phyloP scores from a whole-genome alignment of 2,888 invertebrate species.

The Agapostemon virescens region DNA sequence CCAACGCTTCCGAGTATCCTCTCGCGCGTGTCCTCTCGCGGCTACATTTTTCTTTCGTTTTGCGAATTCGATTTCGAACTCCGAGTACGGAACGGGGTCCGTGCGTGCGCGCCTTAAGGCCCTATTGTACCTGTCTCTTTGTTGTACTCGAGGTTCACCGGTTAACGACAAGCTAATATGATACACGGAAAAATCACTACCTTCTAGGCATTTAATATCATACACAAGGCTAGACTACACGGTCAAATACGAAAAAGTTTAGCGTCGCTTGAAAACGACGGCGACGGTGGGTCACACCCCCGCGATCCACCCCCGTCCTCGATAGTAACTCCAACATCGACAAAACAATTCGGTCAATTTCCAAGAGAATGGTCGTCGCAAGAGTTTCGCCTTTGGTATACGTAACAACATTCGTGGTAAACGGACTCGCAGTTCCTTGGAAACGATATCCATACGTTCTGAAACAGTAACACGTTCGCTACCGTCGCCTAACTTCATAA shows the following conservation, averaged over 20 bases:
- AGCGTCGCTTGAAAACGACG: constrained; percentile 35
- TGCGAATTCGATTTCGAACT: constrained; percentile 75
- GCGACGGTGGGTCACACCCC: constrained; percentile 7
- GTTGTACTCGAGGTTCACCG: constrained; percentile 25
- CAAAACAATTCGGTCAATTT: constrained; percentile 2
- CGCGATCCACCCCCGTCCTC: background rate
- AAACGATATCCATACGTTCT: constrained; percentile 6
- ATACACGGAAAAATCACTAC: constrained; percentile 63
- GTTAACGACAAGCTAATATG: constrained; percentile 56
- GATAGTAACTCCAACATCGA: constrained; percentile 6
- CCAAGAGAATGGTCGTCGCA: background rate
- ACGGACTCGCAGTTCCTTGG: constrained; percentile 22
- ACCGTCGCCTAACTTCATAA: background rate
- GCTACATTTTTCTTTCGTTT: constrained; percentile 69
- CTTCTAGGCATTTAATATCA: constrained; percentile 51
- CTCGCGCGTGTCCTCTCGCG: constrained; percentile 40
- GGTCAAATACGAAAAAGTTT: constrained; percentile 58
- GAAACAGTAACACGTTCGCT: constrained; percentile 6
- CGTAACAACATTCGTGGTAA: constrained; percentile 18
- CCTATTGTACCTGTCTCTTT: constrained; percentile 29
- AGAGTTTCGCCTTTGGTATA: constrained; percentile 50
- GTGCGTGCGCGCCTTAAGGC: constrained; percentile 39
- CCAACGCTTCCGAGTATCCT: constrained; percentile 32
- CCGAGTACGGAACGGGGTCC: constrained; percentile 64
- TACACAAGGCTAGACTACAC: constrained; percentile 64